These are phyloP conservation scores for Alca torda DNA, from an alignment of 2,797 vertebrate genomes.

Conservation along the genomic window DNA sequence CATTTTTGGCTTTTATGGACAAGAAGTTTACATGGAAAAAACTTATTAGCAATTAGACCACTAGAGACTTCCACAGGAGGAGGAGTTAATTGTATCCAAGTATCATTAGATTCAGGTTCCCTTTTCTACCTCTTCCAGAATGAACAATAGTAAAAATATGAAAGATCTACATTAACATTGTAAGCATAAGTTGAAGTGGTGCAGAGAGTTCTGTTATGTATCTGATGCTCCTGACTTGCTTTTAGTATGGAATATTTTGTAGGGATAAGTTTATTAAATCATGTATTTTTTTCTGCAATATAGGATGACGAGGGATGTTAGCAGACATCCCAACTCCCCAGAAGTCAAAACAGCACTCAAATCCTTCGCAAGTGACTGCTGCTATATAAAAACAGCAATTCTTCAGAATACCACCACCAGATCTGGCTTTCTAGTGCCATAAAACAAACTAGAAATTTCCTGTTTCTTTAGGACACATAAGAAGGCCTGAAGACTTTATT, in stretches of 20 bases:
- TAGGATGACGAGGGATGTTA: background rate
- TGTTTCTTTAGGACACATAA: conserved; percentile 28
- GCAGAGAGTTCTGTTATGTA: fast-evolving
- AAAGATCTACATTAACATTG: background rate
- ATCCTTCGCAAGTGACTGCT: background rate
- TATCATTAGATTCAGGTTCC: background rate
- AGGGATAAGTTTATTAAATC: background rate
- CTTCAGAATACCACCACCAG: background rate
- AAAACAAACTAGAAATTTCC: conserved; percentile 15
- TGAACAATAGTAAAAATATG: background rate
- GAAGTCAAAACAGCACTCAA: background rate
- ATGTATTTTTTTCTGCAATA: background rate
- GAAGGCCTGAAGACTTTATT: conserved; percentile 44
- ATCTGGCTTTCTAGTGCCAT: background rate
- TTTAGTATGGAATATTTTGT: background rate
- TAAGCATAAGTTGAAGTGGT: background rate
- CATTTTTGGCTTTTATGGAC: background rate
- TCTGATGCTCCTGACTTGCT: background rate
- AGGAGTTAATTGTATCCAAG: background rate
- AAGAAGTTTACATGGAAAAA: background rate
- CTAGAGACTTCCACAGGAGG: background rate
- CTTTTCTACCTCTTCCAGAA: background rate
- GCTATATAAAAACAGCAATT: background rate
- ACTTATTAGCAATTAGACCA: background rate
- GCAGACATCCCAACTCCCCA: background rate